phyloP scores from a whole-genome alignment of 2,888 invertebrate genomes.

The Heteropelma amictum region DNA sequence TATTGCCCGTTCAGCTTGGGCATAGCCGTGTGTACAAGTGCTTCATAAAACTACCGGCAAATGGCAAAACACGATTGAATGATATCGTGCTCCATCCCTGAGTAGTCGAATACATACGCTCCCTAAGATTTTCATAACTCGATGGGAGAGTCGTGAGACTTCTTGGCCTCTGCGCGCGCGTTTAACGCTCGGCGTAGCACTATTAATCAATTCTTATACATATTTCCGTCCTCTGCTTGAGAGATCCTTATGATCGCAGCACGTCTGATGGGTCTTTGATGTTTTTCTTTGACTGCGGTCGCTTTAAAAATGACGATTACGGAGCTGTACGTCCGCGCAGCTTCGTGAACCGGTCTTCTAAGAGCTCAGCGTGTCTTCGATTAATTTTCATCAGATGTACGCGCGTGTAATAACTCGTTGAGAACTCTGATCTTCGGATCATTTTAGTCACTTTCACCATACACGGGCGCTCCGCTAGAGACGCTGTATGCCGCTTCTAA shows the following conservation, averaged over 20 bases:
- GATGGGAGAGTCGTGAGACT: conserved; percentile 31
- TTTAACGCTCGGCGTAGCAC: conserved; percentile 45
- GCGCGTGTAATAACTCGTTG: conserved; percentile 53
- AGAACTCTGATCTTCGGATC: conserved; percentile 24
- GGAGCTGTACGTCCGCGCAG: conserved; percentile 25
- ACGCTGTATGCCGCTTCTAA: neutral
- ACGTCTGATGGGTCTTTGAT: conserved; percentile 50
- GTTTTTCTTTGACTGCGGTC: conserved; percentile 44
- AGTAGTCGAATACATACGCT: neutral
- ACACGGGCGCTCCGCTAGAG: neutral
- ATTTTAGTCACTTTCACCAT: conserved; percentile 24
- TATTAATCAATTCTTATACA: conserved; percentile 60
- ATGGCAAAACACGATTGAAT: conserved; percentile 34
- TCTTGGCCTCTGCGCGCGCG: conserved; percentile 41
- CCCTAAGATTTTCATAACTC: conserved; percentile 44
- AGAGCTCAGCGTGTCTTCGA: conserved; percentile 48
- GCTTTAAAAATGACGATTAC: conserved; percentile 47
- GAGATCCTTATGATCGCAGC: conserved; percentile 50
- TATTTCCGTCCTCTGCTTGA: conserved; percentile 49
- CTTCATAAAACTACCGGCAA: conserved; percentile 27
- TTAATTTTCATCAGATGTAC: conserved; percentile 53
- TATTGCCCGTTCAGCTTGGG: conserved; percentile 32
- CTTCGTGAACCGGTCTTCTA: conserved; percentile 48
- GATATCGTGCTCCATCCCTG: conserved; percentile 50
- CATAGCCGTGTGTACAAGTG: neutral